A percentile compares a stretch with the other conserved stretches of the same genome.
Evolutionary conservation across 2,888 invertebrate genomes (phyloP).

Genomic region (Ormyrus thymus): DNA sequence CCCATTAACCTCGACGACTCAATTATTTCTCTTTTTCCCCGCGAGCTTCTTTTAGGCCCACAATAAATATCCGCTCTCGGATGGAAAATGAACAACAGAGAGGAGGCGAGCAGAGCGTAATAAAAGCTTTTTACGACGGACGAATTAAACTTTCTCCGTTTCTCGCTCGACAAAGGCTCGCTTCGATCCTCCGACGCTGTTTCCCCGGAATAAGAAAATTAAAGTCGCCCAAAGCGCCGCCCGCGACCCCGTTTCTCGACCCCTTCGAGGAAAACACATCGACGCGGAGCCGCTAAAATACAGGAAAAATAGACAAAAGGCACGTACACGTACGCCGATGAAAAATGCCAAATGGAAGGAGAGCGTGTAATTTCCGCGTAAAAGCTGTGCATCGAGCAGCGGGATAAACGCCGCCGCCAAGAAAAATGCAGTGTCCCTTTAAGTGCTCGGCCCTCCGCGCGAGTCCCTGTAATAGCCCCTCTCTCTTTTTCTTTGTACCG

Average conservation of each 20-base stretch:
- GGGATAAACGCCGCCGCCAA: background rate
- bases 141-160: no score
- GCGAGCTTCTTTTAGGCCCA: no score
- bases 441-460: slow-evolving; percentile 21
- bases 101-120: no score
- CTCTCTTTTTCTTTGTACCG: background rate
- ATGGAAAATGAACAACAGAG: no score
- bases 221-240: background rate
- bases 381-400: background rate
- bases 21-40: no score
- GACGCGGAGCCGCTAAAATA: slow-evolving; percentile 12
- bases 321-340: slow-evolving; percentile 49
- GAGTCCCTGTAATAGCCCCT: slow-evolving; percentile 23
- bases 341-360: slow-evolving; percentile 39
- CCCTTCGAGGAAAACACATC: slow-evolving; percentile 16
- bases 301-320: slow-evolving; percentile 47
- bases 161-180: background rate
- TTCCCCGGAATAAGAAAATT: background rate
- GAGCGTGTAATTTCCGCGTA: slow-evolving; percentile 36
- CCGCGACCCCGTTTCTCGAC: background rate
- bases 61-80: no score
- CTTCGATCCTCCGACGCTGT: background rate
- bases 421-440: slow-evolving; percentile 48
- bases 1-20: no score
- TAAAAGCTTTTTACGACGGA: no score